Evolutionary conservation across 2,113 vertebrate genomes (phyloP), one percentile per base, ranked within the genome.

Genomic region (Pogonocichla stellata): DNA sequence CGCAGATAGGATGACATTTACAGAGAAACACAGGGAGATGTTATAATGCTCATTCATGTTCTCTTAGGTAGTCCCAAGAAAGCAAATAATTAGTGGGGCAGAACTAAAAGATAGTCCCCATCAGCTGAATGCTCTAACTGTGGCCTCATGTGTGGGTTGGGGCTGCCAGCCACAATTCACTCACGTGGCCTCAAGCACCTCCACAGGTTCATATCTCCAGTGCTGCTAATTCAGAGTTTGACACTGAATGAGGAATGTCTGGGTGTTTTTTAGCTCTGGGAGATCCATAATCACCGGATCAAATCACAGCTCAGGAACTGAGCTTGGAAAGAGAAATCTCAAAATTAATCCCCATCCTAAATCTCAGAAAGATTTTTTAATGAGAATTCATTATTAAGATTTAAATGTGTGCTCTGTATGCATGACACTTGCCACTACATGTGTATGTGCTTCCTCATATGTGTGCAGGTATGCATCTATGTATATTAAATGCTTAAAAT

Each of bases 381-480:
- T 64, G 33, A 54, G 12, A 45, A 73, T 54, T 54, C 26, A 31
- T 53, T 74, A 33, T 66, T 45, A 45, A 13, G 5, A 61, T 47
- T 69, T 71, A 72, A 90, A 80, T 8, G 5, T 14, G 5, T 69
- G 24, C 2, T 86, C 34, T 38, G 31, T 28, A 25, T 34, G 11
- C 6, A 16, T 5, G 36, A 42, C 9, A 14, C 3, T 9, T 40
- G 20, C 3, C 12, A 28, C 10, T 38, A 1, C 25, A 8, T n/a
- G 24, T 40, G 19, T 5, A 18, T 20, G 14, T 43, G 20, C 25
- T 82, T 67, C 53, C 19, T 88, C 14, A 33, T 19, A 33, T 6
- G 7, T 28, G 17, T 87, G 61, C 13, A 45, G 40, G n/a, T n/a
- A 29, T 56, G n/a, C 7, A 40, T 31, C 14, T 67, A 14, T 28